These are phyloP conservation scores for Tragopan temminckii DNA, from an alignment of 2,797 vertebrate genomes.

Conservation along the genomic window DNA sequence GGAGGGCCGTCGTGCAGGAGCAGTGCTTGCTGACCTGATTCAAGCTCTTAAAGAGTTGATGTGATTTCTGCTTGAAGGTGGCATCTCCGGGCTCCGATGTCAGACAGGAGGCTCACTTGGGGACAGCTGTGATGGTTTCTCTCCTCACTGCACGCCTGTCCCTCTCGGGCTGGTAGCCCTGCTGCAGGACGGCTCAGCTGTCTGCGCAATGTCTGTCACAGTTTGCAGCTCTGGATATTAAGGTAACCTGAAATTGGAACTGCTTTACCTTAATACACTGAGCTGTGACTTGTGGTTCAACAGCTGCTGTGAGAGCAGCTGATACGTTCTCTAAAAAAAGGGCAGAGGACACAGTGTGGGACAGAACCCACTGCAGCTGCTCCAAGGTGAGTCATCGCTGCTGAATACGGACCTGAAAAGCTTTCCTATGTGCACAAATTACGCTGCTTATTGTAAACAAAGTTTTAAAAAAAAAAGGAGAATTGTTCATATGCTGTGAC, in stretches of 20 bases:
- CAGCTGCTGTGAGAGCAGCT: conserved; percentile 28
- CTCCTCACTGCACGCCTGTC: neutral
- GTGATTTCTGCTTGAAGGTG: neutral
- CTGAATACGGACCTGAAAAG: neutral
- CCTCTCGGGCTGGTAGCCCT: accelerated
- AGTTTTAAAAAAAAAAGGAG: neutral
- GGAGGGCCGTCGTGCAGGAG: neutral
- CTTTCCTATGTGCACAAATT: neutral
- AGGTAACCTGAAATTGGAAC: conserved; percentile 11
- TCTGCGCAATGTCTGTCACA: neutral
- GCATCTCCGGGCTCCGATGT: neutral
- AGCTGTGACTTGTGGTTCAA: neutral
- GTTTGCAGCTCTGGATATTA: neutral
- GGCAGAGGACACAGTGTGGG: neutral
- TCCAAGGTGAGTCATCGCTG: neutral
- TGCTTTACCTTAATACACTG: neutral
- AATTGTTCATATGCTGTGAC: neutral
- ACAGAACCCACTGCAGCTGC: neutral
- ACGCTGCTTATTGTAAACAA: accelerated
- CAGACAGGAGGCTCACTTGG: neutral
- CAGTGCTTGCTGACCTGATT: neutral
- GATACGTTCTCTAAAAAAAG: neutral
- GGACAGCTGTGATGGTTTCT: neutral
- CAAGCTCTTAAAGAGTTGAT: too few relatives aligned
- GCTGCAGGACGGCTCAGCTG: conserved; percentile 35